phyloP scores from a whole-genome alignment of 2,888 invertebrate genomes.

The Callinectes sapidus region DNA sequence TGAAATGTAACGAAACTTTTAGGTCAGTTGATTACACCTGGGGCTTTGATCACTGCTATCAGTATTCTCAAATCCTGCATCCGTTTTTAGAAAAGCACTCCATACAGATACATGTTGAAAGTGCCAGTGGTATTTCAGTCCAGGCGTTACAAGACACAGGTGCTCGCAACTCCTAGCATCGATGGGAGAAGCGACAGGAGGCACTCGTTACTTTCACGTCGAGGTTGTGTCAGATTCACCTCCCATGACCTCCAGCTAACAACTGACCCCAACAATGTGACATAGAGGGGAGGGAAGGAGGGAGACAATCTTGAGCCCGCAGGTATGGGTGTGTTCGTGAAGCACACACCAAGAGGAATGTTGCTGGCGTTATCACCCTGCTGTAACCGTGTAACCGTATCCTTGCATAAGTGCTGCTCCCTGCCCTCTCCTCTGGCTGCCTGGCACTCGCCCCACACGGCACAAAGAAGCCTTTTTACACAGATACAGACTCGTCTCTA shows the following conservation, averaged over 20 bases:
- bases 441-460: neutral
- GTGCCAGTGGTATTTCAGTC: neutral
- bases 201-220: neutral
- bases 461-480: constrained; percentile 5
- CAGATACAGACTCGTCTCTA: neutral
- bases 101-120: neutral
- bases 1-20: constrained; percentile 18
- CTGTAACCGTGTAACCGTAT: neutral
- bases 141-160: neutral
- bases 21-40: neutral
- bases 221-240: constrained; percentile 10
- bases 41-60: neutral
- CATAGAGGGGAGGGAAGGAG: neutral
- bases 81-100: neutral
- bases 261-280: constrained; percentile 15
- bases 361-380: neutral
- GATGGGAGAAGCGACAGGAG: constrained; percentile 22
- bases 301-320: neutral
- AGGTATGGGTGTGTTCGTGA: neutral
- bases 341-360: neutral
- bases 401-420: neutral
- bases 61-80: neutral
- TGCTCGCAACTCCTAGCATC: neutral
- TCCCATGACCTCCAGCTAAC: neutral
- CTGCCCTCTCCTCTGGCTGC: neutral